phyloP scores from a whole-genome alignment of 2,888 invertebrate species.

The Osmoderma eremita region DNA sequence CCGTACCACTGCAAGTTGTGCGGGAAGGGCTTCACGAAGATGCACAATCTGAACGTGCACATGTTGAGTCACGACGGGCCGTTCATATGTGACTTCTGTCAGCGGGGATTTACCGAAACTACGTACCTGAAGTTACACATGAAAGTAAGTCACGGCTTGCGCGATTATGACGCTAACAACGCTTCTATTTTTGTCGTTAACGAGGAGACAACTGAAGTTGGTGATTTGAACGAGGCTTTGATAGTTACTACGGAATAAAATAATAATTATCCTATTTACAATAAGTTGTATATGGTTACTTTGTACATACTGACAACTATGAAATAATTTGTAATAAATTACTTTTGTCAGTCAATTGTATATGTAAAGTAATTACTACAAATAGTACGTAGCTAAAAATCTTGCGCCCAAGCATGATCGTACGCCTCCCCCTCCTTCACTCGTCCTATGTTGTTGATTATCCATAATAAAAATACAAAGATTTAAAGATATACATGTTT shows the following conservation, averaged over 20 bases:
- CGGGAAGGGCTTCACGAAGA: slow-evolving; percentile 61
- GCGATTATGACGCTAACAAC: background rate
- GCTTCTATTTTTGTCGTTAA: background rate
- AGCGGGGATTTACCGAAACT: slow-evolving; percentile 50
- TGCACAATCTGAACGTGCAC: slow-evolving; percentile 63
- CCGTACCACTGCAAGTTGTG: slow-evolving; percentile 64
- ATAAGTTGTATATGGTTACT: background rate
- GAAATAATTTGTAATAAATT: too few relatives aligned
- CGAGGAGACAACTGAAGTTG: background rate
- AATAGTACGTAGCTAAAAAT: too few relatives aligned
- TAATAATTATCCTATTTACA: background rate
- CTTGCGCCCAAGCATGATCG: too few relatives aligned
- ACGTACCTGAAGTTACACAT: slow-evolving; percentile 51
- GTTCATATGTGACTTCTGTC: slow-evolving; percentile 51
- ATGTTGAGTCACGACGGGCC: slow-evolving; percentile 64
- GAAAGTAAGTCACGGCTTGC: slow-evolving; percentile 42
- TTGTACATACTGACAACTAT: too few relatives aligned
- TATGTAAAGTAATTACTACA: too few relatives aligned
- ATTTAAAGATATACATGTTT: too few relatives aligned
- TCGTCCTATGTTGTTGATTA: too few relatives aligned
- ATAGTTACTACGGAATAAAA: slow-evolving; percentile 16
- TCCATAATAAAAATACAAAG: too few relatives aligned
- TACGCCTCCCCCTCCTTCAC: too few relatives aligned
- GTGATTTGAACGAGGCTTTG: slow-evolving; percentile 11
- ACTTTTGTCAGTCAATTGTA: too few relatives aligned